Percentiles rank a stretch among this genome's conserved stretches.
These are phyloP conservation scores for Acromyrmex echinatior DNA, from an alignment of 1,140 invertebrate species.

Conservation along the genomic window DNA sequence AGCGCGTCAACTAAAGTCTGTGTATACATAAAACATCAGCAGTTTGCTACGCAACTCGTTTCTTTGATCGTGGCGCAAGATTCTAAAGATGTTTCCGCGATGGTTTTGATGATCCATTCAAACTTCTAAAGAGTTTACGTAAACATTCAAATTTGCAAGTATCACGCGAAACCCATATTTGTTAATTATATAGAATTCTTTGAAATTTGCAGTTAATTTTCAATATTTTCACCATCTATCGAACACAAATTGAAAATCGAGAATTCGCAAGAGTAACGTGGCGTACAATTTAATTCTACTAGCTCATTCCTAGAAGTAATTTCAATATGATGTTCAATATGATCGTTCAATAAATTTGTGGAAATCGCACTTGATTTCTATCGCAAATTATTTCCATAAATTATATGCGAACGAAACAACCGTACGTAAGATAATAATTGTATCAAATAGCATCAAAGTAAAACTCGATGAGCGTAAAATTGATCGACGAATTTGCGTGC, in stretches of 20 bases:
- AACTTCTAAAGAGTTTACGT: neutral
- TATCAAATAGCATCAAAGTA: constrained; percentile 22
- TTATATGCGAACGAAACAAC: neutral
- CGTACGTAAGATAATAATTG: constrained; percentile 45
- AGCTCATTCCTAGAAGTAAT: constrained; percentile 25
- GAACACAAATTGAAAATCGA: constrained; percentile 43
- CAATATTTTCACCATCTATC: constrained; percentile 14
- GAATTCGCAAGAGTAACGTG: constrained; percentile 37
- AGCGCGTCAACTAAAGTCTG: constrained; percentile 35
- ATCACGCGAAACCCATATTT: neutral
- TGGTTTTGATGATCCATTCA: neutral
- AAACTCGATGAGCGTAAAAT: constrained; percentile 37
- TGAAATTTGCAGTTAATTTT: constrained; percentile 23
- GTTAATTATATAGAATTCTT: neutral
- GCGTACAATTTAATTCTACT: constrained; percentile 48
- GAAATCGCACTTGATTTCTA: constrained; percentile 56
- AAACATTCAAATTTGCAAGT: neutral
- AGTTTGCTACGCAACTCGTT: constrained; percentile 48
- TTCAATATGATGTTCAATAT: constrained; percentile 21
- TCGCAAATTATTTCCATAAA: constrained; percentile 40
- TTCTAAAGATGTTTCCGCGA: neutral
- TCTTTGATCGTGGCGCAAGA: constrained; percentile 29
- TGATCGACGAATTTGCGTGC: neutral
- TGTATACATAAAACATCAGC: constrained; percentile 72
- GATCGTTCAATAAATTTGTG: constrained; percentile 52